A percentile compares a stretch with the other conserved stretches of the same genome.
phyloP scores from a whole-genome alignment of 2,888 invertebrate species.

The Parnassius glacialis region DNA sequence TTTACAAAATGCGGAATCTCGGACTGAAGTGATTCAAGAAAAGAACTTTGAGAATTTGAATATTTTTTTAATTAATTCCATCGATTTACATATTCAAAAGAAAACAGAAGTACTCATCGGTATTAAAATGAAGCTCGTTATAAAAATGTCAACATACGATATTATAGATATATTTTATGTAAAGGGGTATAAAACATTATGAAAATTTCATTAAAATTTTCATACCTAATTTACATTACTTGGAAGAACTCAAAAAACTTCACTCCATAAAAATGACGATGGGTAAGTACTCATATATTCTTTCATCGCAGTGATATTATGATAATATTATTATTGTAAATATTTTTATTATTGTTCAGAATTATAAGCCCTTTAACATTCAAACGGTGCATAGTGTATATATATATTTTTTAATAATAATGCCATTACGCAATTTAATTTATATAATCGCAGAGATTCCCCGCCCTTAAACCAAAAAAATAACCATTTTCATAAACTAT shows the following conservation, averaged over 20 bases:
- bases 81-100: constrained; percentile 34
- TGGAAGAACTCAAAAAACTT: constrained; percentile 9
- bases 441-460: no score
- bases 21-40: background rate
- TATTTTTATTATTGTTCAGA: no score
- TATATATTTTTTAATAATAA: no score
- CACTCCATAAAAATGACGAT: constrained; percentile 52
- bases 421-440: no score
- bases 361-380: no score
- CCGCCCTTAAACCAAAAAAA: no score
- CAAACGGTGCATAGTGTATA: no score
- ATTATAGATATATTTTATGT: constrained; percentile 13
- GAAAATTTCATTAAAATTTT: constrained; percentile 63
- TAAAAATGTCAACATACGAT: constrained; percentile 10
- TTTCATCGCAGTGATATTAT: no score
- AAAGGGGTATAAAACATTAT: constrained; percentile 37
- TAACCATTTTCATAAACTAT: no score
- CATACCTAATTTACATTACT: constrained; percentile 27
- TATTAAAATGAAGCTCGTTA: constrained; percentile 10
- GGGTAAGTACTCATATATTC: constrained; percentile 48
- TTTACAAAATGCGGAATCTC: background rate
- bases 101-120: constrained; percentile 9
- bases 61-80: constrained; percentile 36
- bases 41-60: constrained; percentile 4
- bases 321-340: no score